Evolutionary conservation across 2,113 vertebrate species (phyloP), one percentile per base, ranked within the genome.

Genomic region (Eleginops maclovinus): DNA sequence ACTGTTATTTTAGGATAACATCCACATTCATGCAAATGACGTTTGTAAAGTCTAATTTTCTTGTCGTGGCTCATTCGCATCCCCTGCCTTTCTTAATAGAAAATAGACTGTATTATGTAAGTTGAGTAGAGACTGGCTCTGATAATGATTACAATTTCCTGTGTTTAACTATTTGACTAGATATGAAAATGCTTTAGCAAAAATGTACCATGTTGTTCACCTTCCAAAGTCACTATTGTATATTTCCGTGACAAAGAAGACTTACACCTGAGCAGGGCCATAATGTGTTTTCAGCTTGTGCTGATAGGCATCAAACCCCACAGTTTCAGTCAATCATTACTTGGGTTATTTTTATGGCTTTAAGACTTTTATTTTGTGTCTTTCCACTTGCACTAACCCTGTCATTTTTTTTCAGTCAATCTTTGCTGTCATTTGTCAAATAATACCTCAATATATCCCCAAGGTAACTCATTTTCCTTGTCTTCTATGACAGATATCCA

Each of bases 371-470:
- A 26, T 14, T 60, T 16, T 44, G 12, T 59, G 15, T 50, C 16
- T 26, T 40, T 16, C 8, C 13, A 19, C 24, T 14, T 69, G 72
- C n/a, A n/a, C n/a, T n/a, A n/a, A n/a, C n/a, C n/a, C n/a, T n/a
- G n/a, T 40, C 44, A 41, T 36, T 49, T 9, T 10, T 47, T 31
- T 43, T 36, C 69, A 64, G 69, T 63, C 77, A 63, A 4, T 78
- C 40, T 68, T 40, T 58, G 8, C 40, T 19, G 24, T 49, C 43
- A 54, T 75, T 53, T 74, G 40, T 74, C 63, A 1, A 36, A 31
- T 64, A 47, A 62, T 72, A 24, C n/a, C 41, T 4, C 60, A 31
- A 62, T 21, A 31, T 47, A 40, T 1, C 10, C 26, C 14, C 4
- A n/a, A 49, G 4, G n/a, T 19, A 28, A 9, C 61, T 63, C 31